Evolutionary conservation across 1,140 invertebrate species (phyloP).

Genomic region (Melipona quadrifasciata): DNA sequence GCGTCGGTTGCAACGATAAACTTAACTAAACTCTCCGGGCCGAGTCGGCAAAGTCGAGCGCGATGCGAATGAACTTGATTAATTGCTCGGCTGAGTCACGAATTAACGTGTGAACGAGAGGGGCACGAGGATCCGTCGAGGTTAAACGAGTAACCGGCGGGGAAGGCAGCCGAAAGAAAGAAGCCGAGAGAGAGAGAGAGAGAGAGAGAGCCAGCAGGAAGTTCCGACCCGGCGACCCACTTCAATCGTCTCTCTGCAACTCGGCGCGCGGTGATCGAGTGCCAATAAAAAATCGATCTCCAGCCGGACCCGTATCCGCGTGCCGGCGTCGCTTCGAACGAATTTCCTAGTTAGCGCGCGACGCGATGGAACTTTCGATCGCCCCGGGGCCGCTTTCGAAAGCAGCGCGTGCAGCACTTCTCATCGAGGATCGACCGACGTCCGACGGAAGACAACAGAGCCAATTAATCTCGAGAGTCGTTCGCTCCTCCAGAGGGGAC

Average conservation of each 20-base stretch:
- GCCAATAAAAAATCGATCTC: slow-evolving; percentile 60
- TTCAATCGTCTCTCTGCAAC: slow-evolving; percentile 17
- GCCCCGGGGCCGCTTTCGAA: not conserved
- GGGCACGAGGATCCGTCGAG: not conserved
- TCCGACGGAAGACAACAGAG: too few species aligned
- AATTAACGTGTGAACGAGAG: slow-evolving; percentile 69
- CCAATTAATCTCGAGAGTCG: slow-evolving; percentile 8
- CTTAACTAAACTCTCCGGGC: slow-evolving; percentile 45
- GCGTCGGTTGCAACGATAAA: slow-evolving; percentile 43
- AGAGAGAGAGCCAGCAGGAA: slow-evolving; percentile 40
- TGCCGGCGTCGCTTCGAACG: not conserved
- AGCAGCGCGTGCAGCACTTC: not conserved
- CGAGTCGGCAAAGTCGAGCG: slow-evolving; percentile 5
- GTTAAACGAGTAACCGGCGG: not conserved
- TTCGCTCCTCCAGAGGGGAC: not conserved
- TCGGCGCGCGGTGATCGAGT: slow-evolving; percentile 40
- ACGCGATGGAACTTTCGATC: not conserved
- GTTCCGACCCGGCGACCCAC: slow-evolving; percentile 46
- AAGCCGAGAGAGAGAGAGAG: not conserved
- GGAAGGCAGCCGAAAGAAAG: not conserved
- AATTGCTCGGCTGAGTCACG: slow-evolving; percentile 70
- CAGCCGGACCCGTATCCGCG: slow-evolving; percentile 24
- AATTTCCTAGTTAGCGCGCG: slow-evolving; percentile 21
- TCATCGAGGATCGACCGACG: not conserved
- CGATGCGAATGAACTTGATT: slow-evolving; percentile 71